Base-by-base conservation (phyloP, 2,888 invertebrate genomes). In the Rhorus exstirpatorius region DNA sequence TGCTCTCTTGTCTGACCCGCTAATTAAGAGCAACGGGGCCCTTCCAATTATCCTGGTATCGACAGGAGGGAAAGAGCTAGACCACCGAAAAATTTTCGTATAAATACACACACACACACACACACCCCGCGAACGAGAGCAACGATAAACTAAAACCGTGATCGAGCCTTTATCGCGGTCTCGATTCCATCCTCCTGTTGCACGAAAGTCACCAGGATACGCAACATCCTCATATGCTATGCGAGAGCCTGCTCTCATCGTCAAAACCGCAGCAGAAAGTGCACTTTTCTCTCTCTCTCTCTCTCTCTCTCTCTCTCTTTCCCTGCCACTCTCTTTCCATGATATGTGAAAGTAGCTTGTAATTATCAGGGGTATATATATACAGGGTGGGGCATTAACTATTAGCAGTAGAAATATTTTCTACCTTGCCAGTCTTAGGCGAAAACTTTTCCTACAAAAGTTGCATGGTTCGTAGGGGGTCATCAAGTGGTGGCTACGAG, bases 21-120 rank as follows among this genome's bases (percentile, higher is more conserved):
- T 89, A 89, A 89, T 89, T 89, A 89, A 88, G 83, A 81, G 19
- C 21, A 19, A 78, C 86, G 85, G 85, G 84, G 87, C 87, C 86
- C 86, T 88, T 88, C 21, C 88, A 86, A 88, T 89, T 89, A 87
- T 86, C 88, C 88, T 88, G 87, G 81, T 86, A 88, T 88, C 85
- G 89, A 87, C 88, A 88, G 88, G 63, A 17, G 58, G 38, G 12
- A 14, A 70, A 58, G 44, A 44, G 44, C 44, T 58, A 12, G 24
- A 41, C 17, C 24, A 46, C 19, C 41, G 44, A 14, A 38, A 17
- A 31, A 44, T 21, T 38, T 41, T 19, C n/a, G 38, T 53, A 14
- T 38, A 17, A 17, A 58, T 21, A 38, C 38, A 38, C 8, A 31
- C 2, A 31, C 3, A 31, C 31, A 31, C 31, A 31, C 31, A 31